phyloP scores from a whole-genome alignment of 2,888 invertebrate genomes.

The Danaus chrysippus region DNA sequence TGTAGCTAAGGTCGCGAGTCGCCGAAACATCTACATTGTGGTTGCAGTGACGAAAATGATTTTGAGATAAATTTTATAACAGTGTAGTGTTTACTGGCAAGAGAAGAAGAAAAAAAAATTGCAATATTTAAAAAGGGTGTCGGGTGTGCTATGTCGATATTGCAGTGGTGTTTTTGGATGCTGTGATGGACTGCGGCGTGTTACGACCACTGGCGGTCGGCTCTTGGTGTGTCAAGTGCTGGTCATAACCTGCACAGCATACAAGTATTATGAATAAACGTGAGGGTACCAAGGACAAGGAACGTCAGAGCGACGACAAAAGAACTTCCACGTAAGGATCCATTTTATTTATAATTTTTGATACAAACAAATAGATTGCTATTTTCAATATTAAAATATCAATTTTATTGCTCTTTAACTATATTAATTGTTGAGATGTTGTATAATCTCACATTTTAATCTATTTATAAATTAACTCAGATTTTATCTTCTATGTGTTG shows the following conservation, averaged over 20 bases:
- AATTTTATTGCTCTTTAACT: background rate
- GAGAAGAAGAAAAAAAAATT: slow-evolving; percentile 54
- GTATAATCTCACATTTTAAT: too few species aligned
- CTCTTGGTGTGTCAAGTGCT: slow-evolving; percentile 71
- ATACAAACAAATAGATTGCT: slow-evolving; percentile 5
- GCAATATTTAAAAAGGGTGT: slow-evolving; percentile 50
- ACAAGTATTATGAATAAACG: slow-evolving; percentile 76
- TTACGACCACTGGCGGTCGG: slow-evolving; percentile 65
- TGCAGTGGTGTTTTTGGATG: slow-evolving; percentile 50
- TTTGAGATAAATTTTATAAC: slow-evolving; percentile 72
- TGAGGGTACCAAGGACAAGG: slow-evolving; percentile 74
- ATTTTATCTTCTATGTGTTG: too few species aligned
- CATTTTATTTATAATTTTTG: slow-evolving; percentile 4
- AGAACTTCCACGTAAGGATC: slow-evolving; percentile 71
- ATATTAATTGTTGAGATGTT: too few species aligned
- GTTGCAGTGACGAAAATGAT: slow-evolving; percentile 75
- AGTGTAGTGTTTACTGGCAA: slow-evolving; percentile 67
- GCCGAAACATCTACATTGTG: slow-evolving; percentile 68
- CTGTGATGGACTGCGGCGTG: slow-evolving; percentile 69
- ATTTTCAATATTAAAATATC: slow-evolving; percentile 2
- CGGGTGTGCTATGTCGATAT: slow-evolving; percentile 59
- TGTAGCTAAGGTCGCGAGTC: slow-evolving; percentile 43
- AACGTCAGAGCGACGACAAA: slow-evolving; percentile 77
- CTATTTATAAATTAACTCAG: too few species aligned
- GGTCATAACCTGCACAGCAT: slow-evolving; percentile 69